These are phyloP conservation scores for Tribolium castaneum DNA, from an alignment of 1,140 invertebrate genomes.

Conservation along the genomic window DNA sequence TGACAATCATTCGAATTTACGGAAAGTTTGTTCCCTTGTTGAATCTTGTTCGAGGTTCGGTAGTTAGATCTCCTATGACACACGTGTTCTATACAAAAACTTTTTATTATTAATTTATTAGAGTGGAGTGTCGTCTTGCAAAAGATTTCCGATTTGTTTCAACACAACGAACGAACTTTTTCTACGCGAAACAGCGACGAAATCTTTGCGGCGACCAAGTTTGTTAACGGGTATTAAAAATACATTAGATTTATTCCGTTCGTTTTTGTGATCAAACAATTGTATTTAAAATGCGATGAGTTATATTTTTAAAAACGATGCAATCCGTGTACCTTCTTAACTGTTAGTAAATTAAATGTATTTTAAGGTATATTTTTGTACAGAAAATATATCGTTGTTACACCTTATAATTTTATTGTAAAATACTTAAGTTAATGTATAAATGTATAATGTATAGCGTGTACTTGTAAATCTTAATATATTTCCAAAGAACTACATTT, in stretches of 20 bases:
- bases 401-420: slow-evolving; percentile 58
- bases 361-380: slow-evolving; percentile 57
- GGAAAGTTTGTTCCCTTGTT: slow-evolving; percentile 32
- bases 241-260: slow-evolving; percentile 62
- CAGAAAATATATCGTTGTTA: slow-evolving; percentile 59
- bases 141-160: slow-evolving; percentile 17
- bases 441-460: slow-evolving; percentile 57
- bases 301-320: slow-evolving; percentile 52
- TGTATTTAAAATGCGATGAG: slow-evolving; percentile 56
- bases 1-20: slow-evolving; percentile 33
- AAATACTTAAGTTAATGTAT: slow-evolving; percentile 56
- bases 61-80: slow-evolving; percentile 50
- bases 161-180: slow-evolving; percentile 41
- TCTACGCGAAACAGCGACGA: background rate
- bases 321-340: slow-evolving; percentile 57
- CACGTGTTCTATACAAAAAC: slow-evolving; percentile 44
- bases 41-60: slow-evolving; percentile 44
- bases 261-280: slow-evolving; percentile 59
- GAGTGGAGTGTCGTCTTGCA: slow-evolving; percentile 22
- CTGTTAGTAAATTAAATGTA: slow-evolving; percentile 47
- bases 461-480: slow-evolving; percentile 59
- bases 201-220: slow-evolving; percentile 36
- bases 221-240: slow-evolving; percentile 61
- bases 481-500: slow-evolving; percentile 59
- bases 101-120: slow-evolving; percentile 38